Evolutionary conservation across 2,888 invertebrate genomes (phyloP), one percentile per base, ranked within the genome.

Genomic region (Pammene aurita): DNA sequence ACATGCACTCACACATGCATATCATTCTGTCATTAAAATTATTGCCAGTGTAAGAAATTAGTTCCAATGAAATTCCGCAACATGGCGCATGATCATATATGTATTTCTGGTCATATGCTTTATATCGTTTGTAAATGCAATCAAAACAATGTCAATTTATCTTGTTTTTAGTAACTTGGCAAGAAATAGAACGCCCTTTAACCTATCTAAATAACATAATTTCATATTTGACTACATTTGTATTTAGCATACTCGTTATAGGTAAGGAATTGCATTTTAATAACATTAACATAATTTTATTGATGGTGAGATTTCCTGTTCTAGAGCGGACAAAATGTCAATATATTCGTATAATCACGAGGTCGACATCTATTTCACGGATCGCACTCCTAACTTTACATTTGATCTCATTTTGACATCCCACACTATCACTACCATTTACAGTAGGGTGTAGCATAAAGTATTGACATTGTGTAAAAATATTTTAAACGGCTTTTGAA

Each of bases 361-460:
- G 60, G 60, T 60, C 60, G 14, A 14, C 60, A 60, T 34, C 57
- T 48, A 46, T 26, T 44, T 58, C 16, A 48, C 48, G 14, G 42
- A 42, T 11, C 42, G 4, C 7, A 10, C 4, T 42, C 11, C 5
- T 1, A 42, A 42, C 13, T 42, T 42, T 42, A 42, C 13, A 42
- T 42, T 10, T 42, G 10, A 42, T 42, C 42, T 13, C 42, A 42
- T 42, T 42, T 42, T 42, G 42, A 42, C 13, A 42, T 42, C 38
- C 6, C 10, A 11, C 13, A 11, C n/a, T 14, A 14, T n/a, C 7
- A 9, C 44, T n/a, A n/a, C n/a, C n/a, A n/a, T n/a, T n/a, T n/a
- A n/a, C n/a, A n/a, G n/a, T n/a, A n/a, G n/a, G n/a, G n/a, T n/a
- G n/a, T n/a, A n/a, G n/a, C n/a, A n/a, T n/a, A n/a, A n/a, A n/a